Percentiles rank a stretch among this genome's conserved stretches.
Conservation (phyloP, 2,888 invertebrate genomes). For the Taphrorychus bicolor region DNA sequence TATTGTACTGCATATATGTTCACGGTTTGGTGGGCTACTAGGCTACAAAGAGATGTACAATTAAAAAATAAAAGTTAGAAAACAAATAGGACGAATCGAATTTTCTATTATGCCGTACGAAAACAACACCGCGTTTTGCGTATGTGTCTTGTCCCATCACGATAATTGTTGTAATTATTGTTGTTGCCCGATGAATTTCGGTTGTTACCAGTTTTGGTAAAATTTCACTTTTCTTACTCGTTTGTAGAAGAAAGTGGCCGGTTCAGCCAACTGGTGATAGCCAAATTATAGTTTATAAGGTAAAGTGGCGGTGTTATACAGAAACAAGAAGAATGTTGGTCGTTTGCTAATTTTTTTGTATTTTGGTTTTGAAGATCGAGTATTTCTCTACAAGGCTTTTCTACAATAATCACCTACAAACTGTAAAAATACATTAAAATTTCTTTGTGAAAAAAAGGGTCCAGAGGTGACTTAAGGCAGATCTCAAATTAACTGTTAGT, state of each 20-base stretch:
- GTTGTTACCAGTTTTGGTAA: background rate
- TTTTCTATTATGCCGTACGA: background rate
- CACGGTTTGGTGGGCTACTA: background rate
- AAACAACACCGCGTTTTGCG: background rate
- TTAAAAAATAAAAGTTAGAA: background rate
- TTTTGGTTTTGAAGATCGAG: too few relatives aligned
- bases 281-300: background rate
- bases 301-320: too few relatives aligned
- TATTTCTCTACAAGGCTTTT: too few relatives aligned
- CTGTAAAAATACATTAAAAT: too few relatives aligned
- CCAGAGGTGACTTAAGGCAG: too few relatives aligned
- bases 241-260: background rate
- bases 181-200: background rate
- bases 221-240: background rate
- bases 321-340: too few relatives aligned
- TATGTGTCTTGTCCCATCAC: background rate
- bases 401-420: too few relatives aligned
- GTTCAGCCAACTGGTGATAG: too few relatives aligned
- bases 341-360: too few relatives aligned
- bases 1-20: background rate
- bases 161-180: background rate
- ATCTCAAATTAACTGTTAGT: too few relatives aligned
- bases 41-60: background rate
- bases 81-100: background rate
- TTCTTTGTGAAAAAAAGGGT: too few relatives aligned